These are phyloP conservation scores for Iselma pallidipennis DNA, from an alignment of 2,888 invertebrate species.

Conservation along the genomic window DNA sequence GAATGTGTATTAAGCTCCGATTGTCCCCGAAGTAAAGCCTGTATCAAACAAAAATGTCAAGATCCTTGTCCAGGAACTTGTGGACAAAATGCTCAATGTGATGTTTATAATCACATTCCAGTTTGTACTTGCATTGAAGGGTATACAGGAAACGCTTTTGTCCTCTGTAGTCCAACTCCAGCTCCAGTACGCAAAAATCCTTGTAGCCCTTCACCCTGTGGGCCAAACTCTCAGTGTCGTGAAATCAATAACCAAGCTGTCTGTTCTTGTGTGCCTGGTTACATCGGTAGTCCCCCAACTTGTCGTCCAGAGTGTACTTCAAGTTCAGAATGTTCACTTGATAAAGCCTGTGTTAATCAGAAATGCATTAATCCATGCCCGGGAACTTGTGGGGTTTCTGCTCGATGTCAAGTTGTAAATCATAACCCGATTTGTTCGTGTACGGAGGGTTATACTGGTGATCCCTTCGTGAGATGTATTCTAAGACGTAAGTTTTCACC, in stretches of 20 bases:
- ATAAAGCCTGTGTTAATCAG: conserved; percentile 63
- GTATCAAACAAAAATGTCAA: conserved; percentile 69
- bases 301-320: conserved; percentile 59
- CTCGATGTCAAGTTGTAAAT: conserved; percentile 62
- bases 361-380: conserved; percentile 66
- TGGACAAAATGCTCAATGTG: conserved; percentile 72
- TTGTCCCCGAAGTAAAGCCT: conserved; percentile 70
- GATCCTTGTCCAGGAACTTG: conserved; percentile 77
- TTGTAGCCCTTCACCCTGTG: conserved; percentile 72
- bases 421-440: conserved; percentile 66
- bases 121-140: conserved; percentile 74
- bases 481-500: conserved; percentile 47
- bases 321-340: conserved; percentile 60
- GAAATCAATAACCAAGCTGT: conserved; percentile 66
- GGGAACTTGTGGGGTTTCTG: conserved; percentile 61
- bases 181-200: conserved; percentile 61
- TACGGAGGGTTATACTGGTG: conserved; percentile 58
- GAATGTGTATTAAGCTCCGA: conserved; percentile 76
- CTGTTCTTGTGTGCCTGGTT: conserved; percentile 58
- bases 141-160: conserved; percentile 72
- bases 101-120: conserved; percentile 75
- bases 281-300: conserved; percentile 60
- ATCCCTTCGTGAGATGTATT: conserved; percentile 66
- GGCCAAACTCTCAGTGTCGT: conserved; percentile 55
- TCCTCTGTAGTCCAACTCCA: conserved; percentile 64